phyloP scores from a whole-genome alignment of 2,797 vertebrate genomes.

The Melanitta fusca region DNA sequence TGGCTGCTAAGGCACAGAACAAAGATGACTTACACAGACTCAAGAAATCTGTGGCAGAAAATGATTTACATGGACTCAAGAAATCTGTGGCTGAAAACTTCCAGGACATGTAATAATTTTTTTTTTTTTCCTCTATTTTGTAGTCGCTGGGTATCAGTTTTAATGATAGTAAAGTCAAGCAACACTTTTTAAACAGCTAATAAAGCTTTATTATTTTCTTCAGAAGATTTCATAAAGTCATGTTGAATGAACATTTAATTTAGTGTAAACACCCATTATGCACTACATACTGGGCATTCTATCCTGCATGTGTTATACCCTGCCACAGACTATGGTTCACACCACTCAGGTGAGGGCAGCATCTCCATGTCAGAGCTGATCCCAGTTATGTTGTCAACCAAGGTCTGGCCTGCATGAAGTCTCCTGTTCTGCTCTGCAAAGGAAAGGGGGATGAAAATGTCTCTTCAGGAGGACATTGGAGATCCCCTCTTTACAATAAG shows the following conservation, averaged over 20 bases:
- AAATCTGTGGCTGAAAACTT: not conserved
- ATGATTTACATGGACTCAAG: not conserved
- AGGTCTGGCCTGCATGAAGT: not conserved
- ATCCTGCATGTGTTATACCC: rapidly evolving
- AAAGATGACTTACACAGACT: not conserved
- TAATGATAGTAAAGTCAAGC: not conserved
- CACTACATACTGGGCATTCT: rapidly evolving
- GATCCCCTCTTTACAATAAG: not conserved
- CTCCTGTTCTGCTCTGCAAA: not conserved
- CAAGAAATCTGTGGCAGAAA: not conserved
- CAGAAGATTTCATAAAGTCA: not conserved
- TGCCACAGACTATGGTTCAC: not conserved
- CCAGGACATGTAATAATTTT: not conserved
- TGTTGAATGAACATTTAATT: not conserved
- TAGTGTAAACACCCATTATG: not conserved
- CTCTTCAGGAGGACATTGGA: not conserved
- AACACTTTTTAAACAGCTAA: not conserved
- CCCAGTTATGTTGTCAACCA: not conserved
- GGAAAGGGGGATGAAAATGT: not conserved
- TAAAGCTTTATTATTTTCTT: not conserved
- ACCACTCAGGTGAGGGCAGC: not conserved
- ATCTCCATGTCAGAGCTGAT: not conserved
- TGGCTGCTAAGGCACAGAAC: not conserved
- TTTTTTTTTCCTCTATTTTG: not conserved
- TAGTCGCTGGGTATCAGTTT: not conserved